Conservation (phyloP, 2,888 invertebrate genomes). For the Hirtodrosophila trivittata region DNA sequence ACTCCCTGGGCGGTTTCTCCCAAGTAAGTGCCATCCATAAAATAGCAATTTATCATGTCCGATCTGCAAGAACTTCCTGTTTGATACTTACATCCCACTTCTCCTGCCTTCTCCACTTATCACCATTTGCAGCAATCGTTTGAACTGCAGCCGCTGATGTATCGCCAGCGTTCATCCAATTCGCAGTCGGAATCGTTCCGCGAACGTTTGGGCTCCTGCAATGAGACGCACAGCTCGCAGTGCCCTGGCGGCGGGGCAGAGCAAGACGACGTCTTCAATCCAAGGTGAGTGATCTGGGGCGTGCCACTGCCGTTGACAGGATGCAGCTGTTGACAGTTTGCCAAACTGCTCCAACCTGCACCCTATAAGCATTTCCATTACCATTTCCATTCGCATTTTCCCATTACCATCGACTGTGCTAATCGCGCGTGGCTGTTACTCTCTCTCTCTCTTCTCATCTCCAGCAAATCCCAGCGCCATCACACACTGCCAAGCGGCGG, state of each 20-base stretch:
- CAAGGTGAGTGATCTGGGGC: constrained; percentile 77
- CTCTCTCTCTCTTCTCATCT: constrained; percentile 17
- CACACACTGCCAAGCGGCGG: constrained; percentile 81
- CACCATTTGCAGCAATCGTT: constrained; percentile 70
- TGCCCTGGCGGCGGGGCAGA: constrained; percentile 66
- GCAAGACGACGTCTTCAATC: constrained; percentile 82
- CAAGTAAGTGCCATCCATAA: constrained; percentile 74
- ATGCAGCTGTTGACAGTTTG: constrained; percentile 81
- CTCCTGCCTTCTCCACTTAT: constrained; percentile 34
- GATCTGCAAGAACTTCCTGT: constrained; percentile 72
- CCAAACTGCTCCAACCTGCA: constrained; percentile 37
- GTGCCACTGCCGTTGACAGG: constrained; percentile 60
- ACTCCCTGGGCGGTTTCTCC: constrained; percentile 80
- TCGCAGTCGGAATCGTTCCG: constrained; percentile 81
- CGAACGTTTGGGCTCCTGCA: constrained; percentile 83
- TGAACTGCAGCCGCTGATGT: constrained; percentile 80
- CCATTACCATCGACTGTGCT: constrained; percentile 63
- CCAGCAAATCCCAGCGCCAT: constrained; percentile 77
- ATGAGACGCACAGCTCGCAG: constrained; percentile 78
- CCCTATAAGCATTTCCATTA: constrained; percentile 21
- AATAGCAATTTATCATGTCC: constrained; percentile 66
- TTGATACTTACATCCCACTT: constrained; percentile 25
- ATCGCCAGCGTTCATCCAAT: constrained; percentile 79
- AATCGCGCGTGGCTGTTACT: constrained; percentile 63
- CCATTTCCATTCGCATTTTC: constrained; percentile 8